Percentiles rank a stretch among this genome's conserved stretches.
These are phyloP conservation scores for Mya arenaria DNA, from an alignment of 1,140 invertebrate species.

Conservation along the genomic window DNA sequence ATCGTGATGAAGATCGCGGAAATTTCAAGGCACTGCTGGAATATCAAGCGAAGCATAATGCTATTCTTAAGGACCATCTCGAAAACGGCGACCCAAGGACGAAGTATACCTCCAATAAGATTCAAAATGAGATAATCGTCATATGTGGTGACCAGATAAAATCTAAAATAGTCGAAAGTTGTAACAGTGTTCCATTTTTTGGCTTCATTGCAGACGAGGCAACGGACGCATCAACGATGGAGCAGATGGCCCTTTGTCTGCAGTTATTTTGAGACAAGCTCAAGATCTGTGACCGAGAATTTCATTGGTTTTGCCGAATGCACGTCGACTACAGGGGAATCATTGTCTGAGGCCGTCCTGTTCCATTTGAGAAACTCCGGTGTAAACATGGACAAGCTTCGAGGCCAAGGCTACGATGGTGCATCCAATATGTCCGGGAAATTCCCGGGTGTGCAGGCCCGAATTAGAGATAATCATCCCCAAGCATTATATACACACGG, in stretches of 20 bases:
- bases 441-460: not conserved
- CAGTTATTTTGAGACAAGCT: not conserved
- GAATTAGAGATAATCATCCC: not conserved
- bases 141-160: constrained; percentile 2
- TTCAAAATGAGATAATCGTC: not conserved
- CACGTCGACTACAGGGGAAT: not conserved
- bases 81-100: not conserved
- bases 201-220: constrained; percentile 9
- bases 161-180: not conserved
- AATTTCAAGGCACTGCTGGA: not conserved
- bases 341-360: not conserved
- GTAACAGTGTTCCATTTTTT: not conserved
- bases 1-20: not conserved
- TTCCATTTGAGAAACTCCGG: not conserved
- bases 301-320: constrained; percentile 3
- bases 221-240: constrained; percentile 1
- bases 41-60: not conserved
- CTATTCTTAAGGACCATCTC: not conserved
- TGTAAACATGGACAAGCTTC: not conserved
- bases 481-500: not conserved
- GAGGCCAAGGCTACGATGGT: constrained; percentile 8
- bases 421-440: constrained; percentile 16
- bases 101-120: not conserved
- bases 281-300: not conserved
- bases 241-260: not conserved